These are phyloP conservation scores for Hirudo medicinalis DNA, from an alignment of 1,140 invertebrate species.

Conservation along the genomic window DNA sequence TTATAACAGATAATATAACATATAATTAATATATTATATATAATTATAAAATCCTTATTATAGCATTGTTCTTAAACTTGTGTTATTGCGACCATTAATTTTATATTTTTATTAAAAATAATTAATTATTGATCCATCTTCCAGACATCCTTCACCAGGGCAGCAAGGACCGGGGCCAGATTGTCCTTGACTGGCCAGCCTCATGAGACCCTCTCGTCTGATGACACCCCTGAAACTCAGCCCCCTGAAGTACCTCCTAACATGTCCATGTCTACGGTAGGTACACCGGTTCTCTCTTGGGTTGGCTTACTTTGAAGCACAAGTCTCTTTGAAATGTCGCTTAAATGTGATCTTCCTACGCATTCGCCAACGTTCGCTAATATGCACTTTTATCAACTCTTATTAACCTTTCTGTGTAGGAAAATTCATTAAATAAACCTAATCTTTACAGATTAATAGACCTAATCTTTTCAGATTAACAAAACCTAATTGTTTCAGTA, in stretches of 20 bases:
- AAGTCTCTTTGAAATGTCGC: background rate
- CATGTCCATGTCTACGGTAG: constrained; percentile 22
- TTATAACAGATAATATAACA: too few relatives aligned
- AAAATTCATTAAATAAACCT: too few relatives aligned
- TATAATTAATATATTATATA: too few relatives aligned
- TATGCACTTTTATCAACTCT: too few relatives aligned
- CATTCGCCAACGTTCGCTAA: too few relatives aligned
- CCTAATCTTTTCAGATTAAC: too few relatives aligned
- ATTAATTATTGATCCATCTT: background rate
- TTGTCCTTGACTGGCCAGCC: constrained; percentile 21
- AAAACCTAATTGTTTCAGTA: too few relatives aligned
- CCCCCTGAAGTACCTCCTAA: constrained; percentile 21
- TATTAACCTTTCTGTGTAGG: background rate
- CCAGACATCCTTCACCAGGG: constrained; percentile 23
- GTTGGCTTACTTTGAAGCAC: background rate
- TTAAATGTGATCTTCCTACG: background rate
- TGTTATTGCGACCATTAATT: too few relatives aligned
- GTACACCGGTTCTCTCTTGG: background rate
- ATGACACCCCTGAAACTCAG: constrained; percentile 12
- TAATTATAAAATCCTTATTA: too few relatives aligned
- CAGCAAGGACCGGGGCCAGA: constrained; percentile 18
- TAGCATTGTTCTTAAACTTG: too few relatives aligned
- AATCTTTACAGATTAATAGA: too few relatives aligned
- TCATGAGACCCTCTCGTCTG: constrained; percentile 12
- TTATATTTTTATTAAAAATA: background rate